Conservation (phyloP, 2,113 vertebrate genomes). For the Vombatus ursinus region DNA sequence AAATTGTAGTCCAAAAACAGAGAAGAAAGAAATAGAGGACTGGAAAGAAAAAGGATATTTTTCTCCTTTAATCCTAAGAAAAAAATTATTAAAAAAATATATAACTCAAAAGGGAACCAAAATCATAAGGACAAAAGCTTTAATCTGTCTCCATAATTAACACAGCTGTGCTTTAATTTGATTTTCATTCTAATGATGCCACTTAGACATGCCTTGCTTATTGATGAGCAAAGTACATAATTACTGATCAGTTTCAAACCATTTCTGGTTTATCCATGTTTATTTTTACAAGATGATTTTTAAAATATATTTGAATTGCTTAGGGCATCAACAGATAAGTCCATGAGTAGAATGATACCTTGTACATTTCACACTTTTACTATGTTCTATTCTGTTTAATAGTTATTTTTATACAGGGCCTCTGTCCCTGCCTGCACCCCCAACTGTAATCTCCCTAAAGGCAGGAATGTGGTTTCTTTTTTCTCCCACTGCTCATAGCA, state of each 20-base stretch:
- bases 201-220: conserved; percentile 73
- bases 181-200: conserved; percentile 79
- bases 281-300: conserved; percentile 74
- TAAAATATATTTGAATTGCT: conserved; percentile 75
- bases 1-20: conserved; percentile 62
- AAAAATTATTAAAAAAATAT: conserved; percentile 52
- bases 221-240: conserved; percentile 73
- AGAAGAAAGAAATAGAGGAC: background rate
- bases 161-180: conserved; percentile 80
- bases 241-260: conserved; percentile 81
- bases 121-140: conserved; percentile 71
- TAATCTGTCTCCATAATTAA: conserved; percentile 81
- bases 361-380: background rate
- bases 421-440: background rate
- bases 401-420: background rate
- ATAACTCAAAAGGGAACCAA: conserved; percentile 74
- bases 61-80: conserved; percentile 61
- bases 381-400: background rate
- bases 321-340: conserved; percentile 45
- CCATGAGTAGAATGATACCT: background rate
- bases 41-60: conserved; percentile 10
- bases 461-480: background rate
- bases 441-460: background rate
- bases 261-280: conserved; percentile 74
- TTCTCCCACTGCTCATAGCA: background rate